Evolutionary conservation across 1,140 invertebrate species (phyloP).

Genomic region (Platyura marginata): DNA sequence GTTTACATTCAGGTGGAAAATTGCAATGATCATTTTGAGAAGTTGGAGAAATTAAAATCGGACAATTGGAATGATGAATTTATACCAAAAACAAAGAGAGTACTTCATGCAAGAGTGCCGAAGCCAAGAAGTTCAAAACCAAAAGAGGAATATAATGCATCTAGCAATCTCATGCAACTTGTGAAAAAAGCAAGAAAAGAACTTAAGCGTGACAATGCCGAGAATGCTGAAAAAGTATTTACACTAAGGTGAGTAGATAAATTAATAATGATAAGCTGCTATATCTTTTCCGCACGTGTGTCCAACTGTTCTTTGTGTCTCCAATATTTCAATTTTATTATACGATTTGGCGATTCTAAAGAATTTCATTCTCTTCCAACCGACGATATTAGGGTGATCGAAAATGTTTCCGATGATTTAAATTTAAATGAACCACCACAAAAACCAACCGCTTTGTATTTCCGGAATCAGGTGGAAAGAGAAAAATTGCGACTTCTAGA

Average conservation of each 20-base stretch:
- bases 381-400: too few species aligned
- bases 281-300: too few species aligned
- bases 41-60: conserved; percentile 25
- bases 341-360: too few species aligned
- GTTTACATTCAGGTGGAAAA: conserved; percentile 41
- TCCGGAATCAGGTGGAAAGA: conserved; percentile 27
- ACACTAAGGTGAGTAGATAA: not conserved
- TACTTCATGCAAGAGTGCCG: conserved; percentile 5
- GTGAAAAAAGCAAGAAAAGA: not conserved
- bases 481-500: conserved; percentile 26
- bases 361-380: too few species aligned
- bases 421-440: too few species aligned
- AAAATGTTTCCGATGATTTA: too few species aligned
- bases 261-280: not conserved
- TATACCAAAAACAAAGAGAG: conserved; percentile 6
- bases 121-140: conserved; percentile 6
- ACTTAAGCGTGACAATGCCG: not conserved
- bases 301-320: too few species aligned
- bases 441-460: too few species aligned
- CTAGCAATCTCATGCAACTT: not conserved
- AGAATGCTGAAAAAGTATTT: not conserved
- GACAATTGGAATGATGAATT: conserved; percentile 33
- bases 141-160: not conserved
- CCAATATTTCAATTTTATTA: too few species aligned
- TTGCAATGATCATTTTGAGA: conserved; percentile 31